Evolutionary conservation across 2,113 vertebrate species (phyloP).

Genomic region (Amphilophus citrinellus): DNA sequence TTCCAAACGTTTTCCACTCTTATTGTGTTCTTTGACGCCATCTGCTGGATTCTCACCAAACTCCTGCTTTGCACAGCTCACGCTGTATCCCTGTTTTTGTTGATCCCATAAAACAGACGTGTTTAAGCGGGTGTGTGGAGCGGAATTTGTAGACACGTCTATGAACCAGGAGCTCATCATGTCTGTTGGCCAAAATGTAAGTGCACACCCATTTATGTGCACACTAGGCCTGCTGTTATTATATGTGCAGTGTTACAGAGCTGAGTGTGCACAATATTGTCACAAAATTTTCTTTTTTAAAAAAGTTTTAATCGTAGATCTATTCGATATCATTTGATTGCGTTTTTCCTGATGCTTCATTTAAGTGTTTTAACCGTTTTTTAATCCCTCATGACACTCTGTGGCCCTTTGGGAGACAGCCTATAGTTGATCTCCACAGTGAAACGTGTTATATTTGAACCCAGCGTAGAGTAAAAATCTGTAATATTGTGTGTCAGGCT

Average conservation of each 20-base stretch:
- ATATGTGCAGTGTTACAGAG: not conserved
- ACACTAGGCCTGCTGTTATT: not conserved
- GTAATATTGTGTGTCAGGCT: not conserved
- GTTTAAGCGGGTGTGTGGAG: too few relatives aligned
- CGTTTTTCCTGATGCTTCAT: not conserved
- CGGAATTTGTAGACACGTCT: not conserved
- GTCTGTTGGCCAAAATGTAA: not conserved
- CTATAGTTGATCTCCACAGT: not conserved
- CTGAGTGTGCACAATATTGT: not conserved
- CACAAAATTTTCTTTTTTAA: not conserved
- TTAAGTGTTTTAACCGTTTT: too few relatives aligned
- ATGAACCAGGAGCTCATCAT: not conserved
- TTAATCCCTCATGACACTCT: not conserved
- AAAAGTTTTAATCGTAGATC: not conserved
- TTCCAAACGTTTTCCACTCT: conserved; percentile 26
- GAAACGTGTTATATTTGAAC: not conserved
- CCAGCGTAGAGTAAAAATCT: not conserved
- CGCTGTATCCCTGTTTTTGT: conserved; percentile 25
- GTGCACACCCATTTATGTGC: not conserved
- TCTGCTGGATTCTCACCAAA: conserved; percentile 83
- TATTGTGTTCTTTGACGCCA: conserved; percentile 84
- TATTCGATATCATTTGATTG: not conserved
- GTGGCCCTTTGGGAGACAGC: not conserved
- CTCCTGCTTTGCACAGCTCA: not conserved
- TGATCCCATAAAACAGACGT: not conserved